A percentile compares a stretch with the other conserved stretches of the same genome.
Conservation (phyloP, 2,797 vertebrate genomes). For the Numenius phaeopus region DNA sequence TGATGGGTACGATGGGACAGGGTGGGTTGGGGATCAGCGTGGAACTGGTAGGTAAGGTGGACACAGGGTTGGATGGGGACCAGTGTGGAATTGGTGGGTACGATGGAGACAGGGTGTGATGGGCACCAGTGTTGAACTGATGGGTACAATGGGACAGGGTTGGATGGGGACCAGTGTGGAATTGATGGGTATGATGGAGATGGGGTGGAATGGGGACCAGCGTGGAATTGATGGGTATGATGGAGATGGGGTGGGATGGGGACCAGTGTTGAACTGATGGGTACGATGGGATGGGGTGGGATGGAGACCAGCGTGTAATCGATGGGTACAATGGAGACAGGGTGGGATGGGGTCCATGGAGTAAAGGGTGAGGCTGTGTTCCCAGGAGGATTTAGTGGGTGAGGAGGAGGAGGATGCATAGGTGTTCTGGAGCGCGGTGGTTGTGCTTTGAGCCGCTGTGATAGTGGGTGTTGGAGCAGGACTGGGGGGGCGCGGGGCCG, state of each 20-base stretch:
- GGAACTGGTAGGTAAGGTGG: not conserved
- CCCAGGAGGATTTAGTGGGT: not conserved
- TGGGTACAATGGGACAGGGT: rapidly evolving
- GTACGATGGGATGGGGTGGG: too few species aligned
- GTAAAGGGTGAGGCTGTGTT: not conserved
- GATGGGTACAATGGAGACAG: rapidly evolving
- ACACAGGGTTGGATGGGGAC: not conserved
- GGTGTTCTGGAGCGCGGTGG: not conserved
- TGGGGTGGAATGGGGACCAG: not conserved
- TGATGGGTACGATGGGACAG: rapidly evolving
- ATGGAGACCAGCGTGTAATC: too few species aligned
- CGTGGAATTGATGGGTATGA: not conserved
- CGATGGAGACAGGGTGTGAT: not conserved
- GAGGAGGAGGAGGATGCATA: not conserved
- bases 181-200: not conserved
- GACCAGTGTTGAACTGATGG: not conserved
- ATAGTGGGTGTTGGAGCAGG: not conserved
- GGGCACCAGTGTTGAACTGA: not conserved
- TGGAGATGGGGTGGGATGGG: not conserved
- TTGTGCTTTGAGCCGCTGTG: not conserved
- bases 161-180: not conserved
- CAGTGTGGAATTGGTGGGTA: too few species aligned
- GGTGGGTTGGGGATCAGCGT: not conserved
- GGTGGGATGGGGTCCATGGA: not conserved
- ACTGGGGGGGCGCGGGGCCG: not conserved